Percentiles rank a stretch among this genome's conserved stretches.
Conservation (phyloP, 2,888 invertebrate genomes). For the Serrognathus titanus region DNA sequence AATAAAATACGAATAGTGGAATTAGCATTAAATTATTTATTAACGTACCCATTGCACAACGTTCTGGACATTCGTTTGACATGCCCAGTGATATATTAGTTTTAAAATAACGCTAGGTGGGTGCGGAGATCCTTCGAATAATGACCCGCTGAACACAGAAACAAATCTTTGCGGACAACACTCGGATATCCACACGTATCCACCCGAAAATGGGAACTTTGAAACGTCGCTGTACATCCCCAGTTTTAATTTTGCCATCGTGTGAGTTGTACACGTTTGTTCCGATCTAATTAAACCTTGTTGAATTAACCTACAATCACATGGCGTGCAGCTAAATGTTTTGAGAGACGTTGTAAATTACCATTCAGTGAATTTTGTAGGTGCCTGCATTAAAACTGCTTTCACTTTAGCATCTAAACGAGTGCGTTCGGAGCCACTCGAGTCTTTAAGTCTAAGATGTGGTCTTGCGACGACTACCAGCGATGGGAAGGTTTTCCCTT, state of each 20-base stretch:
- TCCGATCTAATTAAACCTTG: slow-evolving; percentile 78
- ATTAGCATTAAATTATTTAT: neutral
- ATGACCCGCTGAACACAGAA: slow-evolving; percentile 81
- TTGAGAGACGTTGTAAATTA: slow-evolving; percentile 23
- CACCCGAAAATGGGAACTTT: slow-evolving; percentile 83
- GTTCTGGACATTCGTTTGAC: slow-evolving; percentile 85
- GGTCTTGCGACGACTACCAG: slow-evolving; percentile 81
- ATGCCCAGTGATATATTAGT: slow-evolving; percentile 87
- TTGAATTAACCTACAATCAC: slow-evolving; percentile 61
- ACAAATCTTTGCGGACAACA: slow-evolving; percentile 83
- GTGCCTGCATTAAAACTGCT: slow-evolving; percentile 73
- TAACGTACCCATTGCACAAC: slow-evolving; percentile 80
- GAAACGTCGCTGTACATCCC: slow-evolving; percentile 83
- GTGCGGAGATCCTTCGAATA: slow-evolving; percentile 83
- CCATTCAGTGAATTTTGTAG: slow-evolving; percentile 87
- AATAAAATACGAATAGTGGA: neutral
- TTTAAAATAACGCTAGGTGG: slow-evolving; percentile 80
- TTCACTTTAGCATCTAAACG: slow-evolving; percentile 77
- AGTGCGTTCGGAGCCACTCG: slow-evolving; percentile 56
- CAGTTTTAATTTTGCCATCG: slow-evolving; percentile 68
- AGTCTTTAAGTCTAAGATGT: slow-evolving; percentile 68
- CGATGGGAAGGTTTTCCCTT: slow-evolving; percentile 82
- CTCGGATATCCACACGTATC: slow-evolving; percentile 88
- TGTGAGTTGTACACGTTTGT: slow-evolving; percentile 71
- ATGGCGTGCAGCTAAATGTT: neutral